A percentile compares a stretch with the other conserved stretches of the same genome.
These are phyloP conservation scores for Cebus imitator DNA, from an alignment of 2,113 vertebrate species.

Conservation along the genomic window DNA sequence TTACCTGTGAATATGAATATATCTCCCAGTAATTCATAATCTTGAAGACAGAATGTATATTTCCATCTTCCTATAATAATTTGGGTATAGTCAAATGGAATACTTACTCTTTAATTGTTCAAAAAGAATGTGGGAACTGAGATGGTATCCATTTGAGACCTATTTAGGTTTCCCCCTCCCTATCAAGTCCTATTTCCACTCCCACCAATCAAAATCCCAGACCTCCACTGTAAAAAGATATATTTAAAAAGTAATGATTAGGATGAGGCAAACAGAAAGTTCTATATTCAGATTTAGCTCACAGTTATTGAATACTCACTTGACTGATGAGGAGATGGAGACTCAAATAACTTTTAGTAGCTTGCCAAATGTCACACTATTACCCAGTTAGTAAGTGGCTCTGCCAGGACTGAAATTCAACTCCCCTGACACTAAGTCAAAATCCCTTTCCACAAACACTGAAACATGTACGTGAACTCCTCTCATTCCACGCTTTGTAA, in stretches of 20 bases:
- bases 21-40: background rate
- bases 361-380: conserved; percentile 68
- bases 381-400: conserved; percentile 54
- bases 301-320: conserved; percentile 63
- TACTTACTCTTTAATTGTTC: background rate
- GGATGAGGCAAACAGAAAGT: conserved; percentile 30
- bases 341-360: conserved; percentile 66
- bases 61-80: background rate
- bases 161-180: background rate
- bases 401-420: conserved; percentile 70
- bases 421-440: conserved; percentile 52
- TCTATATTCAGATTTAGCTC: conserved; percentile 59
- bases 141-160: background rate
- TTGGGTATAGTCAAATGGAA: background rate
- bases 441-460: conserved; percentile 59
- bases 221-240: background rate
- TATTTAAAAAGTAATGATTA: background rate
- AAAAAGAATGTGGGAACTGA: background rate
- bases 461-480: conserved; percentile 33
- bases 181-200: background rate
- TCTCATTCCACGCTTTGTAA: conserved; percentile 30
- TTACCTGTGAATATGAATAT: background rate
- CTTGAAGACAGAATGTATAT: conserved; percentile 21
- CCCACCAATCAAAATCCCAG: background rate
- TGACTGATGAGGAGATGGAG: conserved; percentile 66